Base-by-base conservation (phyloP, 1,140 invertebrate species). In the Bombyx mandarina region DNA sequence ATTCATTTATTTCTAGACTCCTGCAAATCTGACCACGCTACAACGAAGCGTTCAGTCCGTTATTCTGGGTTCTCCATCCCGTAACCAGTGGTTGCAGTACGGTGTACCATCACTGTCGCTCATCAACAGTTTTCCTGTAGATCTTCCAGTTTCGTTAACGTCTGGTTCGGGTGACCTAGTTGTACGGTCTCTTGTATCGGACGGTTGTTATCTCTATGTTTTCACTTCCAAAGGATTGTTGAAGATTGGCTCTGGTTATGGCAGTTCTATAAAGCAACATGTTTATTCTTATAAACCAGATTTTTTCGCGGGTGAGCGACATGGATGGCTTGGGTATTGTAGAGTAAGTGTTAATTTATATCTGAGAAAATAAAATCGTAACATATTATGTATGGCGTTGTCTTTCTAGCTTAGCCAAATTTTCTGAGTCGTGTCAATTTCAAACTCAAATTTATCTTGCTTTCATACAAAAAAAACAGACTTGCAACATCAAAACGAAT, bases 241-340 rank as follows among this genome's bases (percentile, higher is more conserved):
- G 44, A 98, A 98, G 89, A 93, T 99, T 67, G 97, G 97, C 7
- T 96, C 96, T 64, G 97, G 97, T 18, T 98, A 96, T 86, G 93
- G 94, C 46, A 95, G 94, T 65, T 97, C 97, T 8, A 91, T 97
- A 61, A 95, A 94, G 88, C 96, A 96, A 43, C 94, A 96, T 80
- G 86, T 97, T 45, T 97, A 97, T 79, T 83, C 91, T 60, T 91
- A 93, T 69, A 95, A 95, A 79, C 89, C 92, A 48, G 93, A 96
- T 79, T 94, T 96, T 80, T 95, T 94, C 82, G 90, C 92, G 26
- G 90, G 90, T 57, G 93, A 94, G 60, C 90, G 91, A 71, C 90
- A 88, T 63, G 94, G 94, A 54, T 97, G 94, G 94, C 88, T 98
- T 54, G 95, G 95, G 26, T 96, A 91, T 90, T 95, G 94, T 77